Evolutionary conservation across 2,888 invertebrate species (phyloP), one percentile per base, ranked within the genome.

Genomic region (Eristalis intricaria): DNA sequence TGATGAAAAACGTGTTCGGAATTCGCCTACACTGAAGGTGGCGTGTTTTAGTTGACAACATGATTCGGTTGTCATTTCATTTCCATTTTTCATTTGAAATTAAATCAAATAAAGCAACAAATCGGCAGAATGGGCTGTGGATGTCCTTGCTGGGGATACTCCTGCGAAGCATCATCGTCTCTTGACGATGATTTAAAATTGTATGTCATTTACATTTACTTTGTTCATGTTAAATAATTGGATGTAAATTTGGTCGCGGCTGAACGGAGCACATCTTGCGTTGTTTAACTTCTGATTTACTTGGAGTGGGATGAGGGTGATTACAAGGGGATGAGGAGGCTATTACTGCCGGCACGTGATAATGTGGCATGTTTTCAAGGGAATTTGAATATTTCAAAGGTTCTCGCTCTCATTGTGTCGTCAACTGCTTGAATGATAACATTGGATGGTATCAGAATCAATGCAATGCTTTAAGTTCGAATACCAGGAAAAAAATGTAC

Each of bases 1-100:
- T 79, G 75, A 84, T 84, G 79, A 81, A 85, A 80, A 81, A 81
- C 85, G 85, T 80, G 85, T 81, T 85, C 58, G 64, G 85, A 75
- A 85, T 85, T 85, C 71, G 50, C 43, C 43, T 1, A 10, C 29
- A 2, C 2, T 50, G 15, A 15, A 35, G 63, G 32, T 13, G 60
- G 71, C 73, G 66, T 73, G 68, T 83, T 56, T 66, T 35, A 66
- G 69, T 70, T 50, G 75, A 84, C 74, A 79, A 79, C 69, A 79
- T 84, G 84, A 84, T 84, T 84, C 78, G 74, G 75, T 69, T 76
- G 56, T 74, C 64, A 75, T 74, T 79, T 79, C 29, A 66, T 60
- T 65, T 75, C 32, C 75, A 75, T 75, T 66, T 66, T 75, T 40
- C 66, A 66, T 75, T 75, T 60, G 38, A 75, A 66, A 66, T 66